Base-by-base conservation (phyloP, 2,888 invertebrate genomes). In the Kuschelorhynchus macadamiae region DNA sequence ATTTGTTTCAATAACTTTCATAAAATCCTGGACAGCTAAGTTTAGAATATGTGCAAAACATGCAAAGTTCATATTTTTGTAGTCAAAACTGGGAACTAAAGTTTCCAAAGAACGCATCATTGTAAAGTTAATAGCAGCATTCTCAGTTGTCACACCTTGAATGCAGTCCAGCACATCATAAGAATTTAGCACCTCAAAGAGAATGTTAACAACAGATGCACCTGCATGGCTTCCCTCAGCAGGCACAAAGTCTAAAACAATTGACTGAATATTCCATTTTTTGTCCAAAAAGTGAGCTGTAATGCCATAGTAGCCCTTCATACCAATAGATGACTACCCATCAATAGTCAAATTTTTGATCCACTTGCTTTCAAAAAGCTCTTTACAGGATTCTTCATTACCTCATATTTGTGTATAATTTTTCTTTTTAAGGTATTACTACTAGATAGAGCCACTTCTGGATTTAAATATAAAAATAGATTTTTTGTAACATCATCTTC, bases 261-360 rank as follows among this genome's bases (percentile, higher is more conserved):
- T 39, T 25, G 74, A 73, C 33, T 74, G 71, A 17, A 67, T 36
- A 32, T 70, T 66, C 73, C 73, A 78, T 12, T 75, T 57, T 9
- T 70, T 46, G 36, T 76, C 74, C 52, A 76, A 71, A 36, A 69
- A 76, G 72, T 77, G 71, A 21, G 60, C 73, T 75, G 64, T 76
- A 74, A 56, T 57, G 74, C 73, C 76, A 66, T 76, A 74, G 59
- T 57, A 74, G 16, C 66, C 70, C 61, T 62, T 64, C 42, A 56
- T 69, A 60, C 55, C 59, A 50, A 73, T 66, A n/a, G 74, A 74
- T 20, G 75, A 71, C 74, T 74, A 76, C 18, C 71, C 74, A 68
- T 76, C 72, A 63, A 76, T 71, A 14, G 76, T 74, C 36, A 75
- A 33, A 75, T 65, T 65, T 74, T 72, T 11, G 71, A 72, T 39